Percentiles rank a stretch among this genome's conserved stretches.
These are phyloP conservation scores for Microtus ochrogaster DNA, from an alignment of 2,113 vertebrate genomes.

Conservation along the genomic window DNA sequence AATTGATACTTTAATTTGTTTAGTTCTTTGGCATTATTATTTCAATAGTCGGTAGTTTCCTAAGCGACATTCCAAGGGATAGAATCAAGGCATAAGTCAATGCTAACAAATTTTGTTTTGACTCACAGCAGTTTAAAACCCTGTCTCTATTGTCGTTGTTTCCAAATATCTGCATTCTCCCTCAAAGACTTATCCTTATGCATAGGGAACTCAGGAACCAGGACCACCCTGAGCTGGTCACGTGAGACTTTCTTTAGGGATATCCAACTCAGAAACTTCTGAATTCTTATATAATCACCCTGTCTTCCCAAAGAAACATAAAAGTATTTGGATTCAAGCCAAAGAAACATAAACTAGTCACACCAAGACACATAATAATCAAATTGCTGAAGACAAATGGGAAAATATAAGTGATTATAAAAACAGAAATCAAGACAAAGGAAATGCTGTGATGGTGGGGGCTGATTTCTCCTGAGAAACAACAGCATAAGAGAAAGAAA, in stretches of 20 bases:
- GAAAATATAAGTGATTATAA: background rate
- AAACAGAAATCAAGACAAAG: background rate
- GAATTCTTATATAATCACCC: background rate
- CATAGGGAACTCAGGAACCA: background rate
- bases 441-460: background rate
- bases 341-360: background rate
- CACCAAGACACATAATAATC: background rate
- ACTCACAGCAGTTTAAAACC: background rate
- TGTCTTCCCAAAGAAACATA: background rate
- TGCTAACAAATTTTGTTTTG: slow-evolving; percentile 54
- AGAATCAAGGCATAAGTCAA: slow-evolving; percentile 68
- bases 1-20: slow-evolving; percentile 69
- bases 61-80: slow-evolving; percentile 22
- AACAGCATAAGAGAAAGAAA: background rate
- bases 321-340: background rate
- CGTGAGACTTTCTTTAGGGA: background rate
- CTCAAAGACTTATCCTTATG: background rate
- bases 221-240: background rate
- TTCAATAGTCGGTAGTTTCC: slow-evolving; percentile 65
- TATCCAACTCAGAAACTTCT: too few species aligned
- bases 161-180: background rate
- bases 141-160: background rate
- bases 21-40: slow-evolving; percentile 58
- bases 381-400: background rate
- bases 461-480: background rate